Evolutionary conservation across 2,797 vertebrate genomes (phyloP).

Genomic region (Merluccius polli): DNA sequence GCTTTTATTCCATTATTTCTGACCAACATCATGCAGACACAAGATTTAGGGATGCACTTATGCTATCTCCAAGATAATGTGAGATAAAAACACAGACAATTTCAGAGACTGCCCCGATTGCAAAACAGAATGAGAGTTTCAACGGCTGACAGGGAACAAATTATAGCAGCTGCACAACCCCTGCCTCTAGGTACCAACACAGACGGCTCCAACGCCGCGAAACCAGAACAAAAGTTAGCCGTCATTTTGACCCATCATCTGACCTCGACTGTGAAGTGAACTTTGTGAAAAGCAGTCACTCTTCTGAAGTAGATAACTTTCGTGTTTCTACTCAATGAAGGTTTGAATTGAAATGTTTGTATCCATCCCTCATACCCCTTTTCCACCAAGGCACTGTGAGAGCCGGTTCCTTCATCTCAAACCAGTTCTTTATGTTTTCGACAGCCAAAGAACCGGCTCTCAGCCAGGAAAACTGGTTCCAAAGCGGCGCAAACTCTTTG

Average conservation of each 20-base stretch:
- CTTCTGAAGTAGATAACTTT: background rate
- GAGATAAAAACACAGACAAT: background rate
- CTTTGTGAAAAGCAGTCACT: background rate
- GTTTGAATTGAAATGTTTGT: background rate
- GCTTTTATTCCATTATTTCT: background rate
- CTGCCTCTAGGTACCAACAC: background rate
- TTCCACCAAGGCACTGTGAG: too few species aligned
- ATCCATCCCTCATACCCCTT: background rate
- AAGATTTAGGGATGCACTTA: background rate
- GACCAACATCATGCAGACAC: background rate
- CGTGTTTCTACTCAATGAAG: background rate
- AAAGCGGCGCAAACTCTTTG: too few species aligned
- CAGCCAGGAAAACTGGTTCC: too few species aligned
- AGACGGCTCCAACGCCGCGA: background rate
- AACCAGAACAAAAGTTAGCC: background rate
- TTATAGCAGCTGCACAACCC: background rate
- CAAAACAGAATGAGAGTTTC: background rate
- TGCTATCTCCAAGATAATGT: background rate
- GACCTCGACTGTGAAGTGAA: background rate
- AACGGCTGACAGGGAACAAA: background rate
- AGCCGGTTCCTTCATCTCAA: too few species aligned
- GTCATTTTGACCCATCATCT: background rate
- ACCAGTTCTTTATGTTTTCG: too few species aligned
- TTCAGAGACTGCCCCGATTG: background rate
- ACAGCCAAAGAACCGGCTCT: too few species aligned